Conservation (phyloP, 2,797 vertebrate genomes). For the Halcyon smyrnensis region DNA sequence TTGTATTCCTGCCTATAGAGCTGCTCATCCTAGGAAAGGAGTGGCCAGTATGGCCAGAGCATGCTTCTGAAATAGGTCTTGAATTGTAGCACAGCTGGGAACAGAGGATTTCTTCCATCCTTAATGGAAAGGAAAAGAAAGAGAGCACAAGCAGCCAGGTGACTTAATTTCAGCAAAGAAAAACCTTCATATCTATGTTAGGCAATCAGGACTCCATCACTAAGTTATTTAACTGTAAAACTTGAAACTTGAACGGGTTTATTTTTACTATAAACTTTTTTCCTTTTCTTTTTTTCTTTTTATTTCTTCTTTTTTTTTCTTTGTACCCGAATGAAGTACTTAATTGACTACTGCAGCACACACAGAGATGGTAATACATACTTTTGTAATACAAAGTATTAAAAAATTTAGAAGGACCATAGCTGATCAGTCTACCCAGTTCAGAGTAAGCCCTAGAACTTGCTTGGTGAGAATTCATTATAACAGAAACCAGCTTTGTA, state of each 20-base stretch:
- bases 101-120: background rate
- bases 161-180: background rate
- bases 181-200: background rate
- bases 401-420: background rate
- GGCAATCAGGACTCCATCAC: background rate
- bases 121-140: background rate
- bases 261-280: background rate
- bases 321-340: background rate
- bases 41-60: background rate
- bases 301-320: background rate
- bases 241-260: background rate
- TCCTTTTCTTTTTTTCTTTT: fast-evolving
- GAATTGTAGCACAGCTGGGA: background rate
- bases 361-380: background rate
- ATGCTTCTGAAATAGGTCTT: background rate
- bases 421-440: background rate
- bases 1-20: background rate
- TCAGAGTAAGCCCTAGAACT: background rate
- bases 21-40: background rate
- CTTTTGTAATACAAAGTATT: background rate
- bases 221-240: background rate
- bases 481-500: background rate
- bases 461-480: background rate
- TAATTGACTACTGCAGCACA: background rate
- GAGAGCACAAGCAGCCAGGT: background rate